Evolutionary conservation across 1,140 invertebrate species (phyloP), one percentile per base, ranked within the genome.

Genomic region (Halesus radiatus): DNA sequence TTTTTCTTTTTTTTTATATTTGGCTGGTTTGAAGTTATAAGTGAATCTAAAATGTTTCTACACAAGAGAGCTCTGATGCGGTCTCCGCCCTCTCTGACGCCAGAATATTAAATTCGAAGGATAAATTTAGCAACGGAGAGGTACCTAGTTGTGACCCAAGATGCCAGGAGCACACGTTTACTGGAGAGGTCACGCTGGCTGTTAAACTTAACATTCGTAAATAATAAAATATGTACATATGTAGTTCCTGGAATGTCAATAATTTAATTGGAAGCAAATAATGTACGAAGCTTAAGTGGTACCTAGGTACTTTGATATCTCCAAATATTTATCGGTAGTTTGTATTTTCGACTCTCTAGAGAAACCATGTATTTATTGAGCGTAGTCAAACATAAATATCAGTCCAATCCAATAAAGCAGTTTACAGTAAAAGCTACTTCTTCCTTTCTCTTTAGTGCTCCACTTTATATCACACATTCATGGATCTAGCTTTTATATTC

Each of bases 101-200:
- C 23, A 75, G 18, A 75, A 58, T 58, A 58, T 37, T 54, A 58
- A 53, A 60, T 73, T 73, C 26, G 22, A 18, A 53, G 22, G 8
- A 73, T 52, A 56, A 53, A 56, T 73, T 56, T 73, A 73, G 70
- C 23, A 56, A 26, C 54, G 54, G 53, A 54, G 54, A 76, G 52
- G 54, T 76, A 76, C 74, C 53, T 58, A 76, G 52, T 26, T 22
- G 74, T 8, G 22, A 58, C 8, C 22, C 23, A 54, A 76, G n/a
- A 4, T 60, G 58, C 10, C 74, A 76, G 74, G 74, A 54, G 74
- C 52, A 13, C 74, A 76, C 37, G 50, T 37, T 20, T 18, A 10
- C 26, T 45, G 53, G 3, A 45, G 74, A 76, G 74, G 54, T 76
- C 6, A 29, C 20, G 32, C 8, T 8, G 6, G n/a, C 72, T 50